phyloP scores from a whole-genome alignment of 2,797 vertebrate genomes.

The Yasuhikotakia modesta region DNA sequence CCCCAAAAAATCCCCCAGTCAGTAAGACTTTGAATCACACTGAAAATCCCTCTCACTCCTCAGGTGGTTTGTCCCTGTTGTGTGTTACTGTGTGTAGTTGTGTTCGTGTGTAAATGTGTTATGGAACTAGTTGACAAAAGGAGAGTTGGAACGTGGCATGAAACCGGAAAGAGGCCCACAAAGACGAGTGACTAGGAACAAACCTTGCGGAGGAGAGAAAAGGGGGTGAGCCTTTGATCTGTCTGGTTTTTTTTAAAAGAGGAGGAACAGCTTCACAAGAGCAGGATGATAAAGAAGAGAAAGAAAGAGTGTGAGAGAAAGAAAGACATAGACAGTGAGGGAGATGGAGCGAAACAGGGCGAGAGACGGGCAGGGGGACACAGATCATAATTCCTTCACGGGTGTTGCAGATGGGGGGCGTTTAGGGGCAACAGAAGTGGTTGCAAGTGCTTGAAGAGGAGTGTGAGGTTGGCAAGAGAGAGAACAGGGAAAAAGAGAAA shows the following conservation, averaged over 20 bases:
- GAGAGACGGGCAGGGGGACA: constrained; percentile 17
- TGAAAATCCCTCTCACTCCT: constrained; percentile 73
- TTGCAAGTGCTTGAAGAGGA: constrained; percentile 61
- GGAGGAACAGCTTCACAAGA: constrained; percentile 51
- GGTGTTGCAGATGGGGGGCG: constrained; percentile 21
- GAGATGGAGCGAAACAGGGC: constrained; percentile 41
- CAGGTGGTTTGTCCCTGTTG: constrained; percentile 75
- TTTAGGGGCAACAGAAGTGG: constrained; percentile 68
- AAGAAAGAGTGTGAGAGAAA: constrained; percentile 29
- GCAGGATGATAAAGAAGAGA: constrained; percentile 33
- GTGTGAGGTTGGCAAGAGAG: constrained; percentile 41
- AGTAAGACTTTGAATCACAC: constrained; percentile 68
- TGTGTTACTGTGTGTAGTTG: constrained; percentile 44
- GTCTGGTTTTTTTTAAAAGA: constrained; percentile 52
- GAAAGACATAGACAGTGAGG: constrained; percentile 32
- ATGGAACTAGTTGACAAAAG: constrained; percentile 66
- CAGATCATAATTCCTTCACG: constrained; percentile 56
- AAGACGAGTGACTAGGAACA: constrained; percentile 60
- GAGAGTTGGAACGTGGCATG: constrained; percentile 67
- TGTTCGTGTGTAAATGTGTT: constrained; percentile 51
- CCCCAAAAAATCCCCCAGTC: constrained; percentile 37
- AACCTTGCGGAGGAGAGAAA: constrained; percentile 57
- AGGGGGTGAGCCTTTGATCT: constrained; percentile 62
- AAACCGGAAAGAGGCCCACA: constrained; percentile 71
- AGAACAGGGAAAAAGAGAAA: constrained; percentile 28